Evolutionary conservation across 1,140 invertebrate genomes (phyloP), one percentile per base, ranked within the genome.

Genomic region (Drosophila burlai): DNA sequence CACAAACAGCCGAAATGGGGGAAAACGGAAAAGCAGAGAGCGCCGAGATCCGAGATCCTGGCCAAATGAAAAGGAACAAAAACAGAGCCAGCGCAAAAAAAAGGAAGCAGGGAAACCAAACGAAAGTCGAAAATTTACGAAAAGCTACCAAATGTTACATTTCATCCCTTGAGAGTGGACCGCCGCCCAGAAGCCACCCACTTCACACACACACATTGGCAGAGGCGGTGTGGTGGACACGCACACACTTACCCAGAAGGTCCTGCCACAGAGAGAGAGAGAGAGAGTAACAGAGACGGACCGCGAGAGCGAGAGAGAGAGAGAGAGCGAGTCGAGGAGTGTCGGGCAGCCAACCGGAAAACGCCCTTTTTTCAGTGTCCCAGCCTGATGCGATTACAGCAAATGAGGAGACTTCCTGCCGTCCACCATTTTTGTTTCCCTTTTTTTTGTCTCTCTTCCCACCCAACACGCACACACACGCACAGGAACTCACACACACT

Each of bases 391-490:
- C 91, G 91, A 92, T 92, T 92, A 92, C 91, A 92, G 85, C 91
- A 91, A 90, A 92, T 91, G 83, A 92, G 84, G 85, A 82, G 90
- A 91, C 91, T 92, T 92, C 84, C 91, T 89, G 83, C 85, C 91
- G 85, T 90, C 85, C 85, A 90, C 86, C 85, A 90, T 90, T 90
- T 90, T 91, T 81, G 68, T 76, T 73, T 73, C 45, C 38, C 57
- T 68, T 16, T 60, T 65, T 60, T 67, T 15, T 43, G 34, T 4
- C 42, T 59, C 45, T 42, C 21, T n/a, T 40, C 36, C 29, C 72
- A 34, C 63, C 60, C 71, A 58, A 60, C 62, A 62, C 57, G 45
- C 66, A 69, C 45, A 73, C 64, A 57, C 60, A 61, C 46, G 24
- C 40, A 61, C 59, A 55, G 34, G 38, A 18, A 18, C n/a, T 38